Base-by-base conservation (phyloP, 1,140 invertebrate species). In the Calliopsis andreniformis region DNA sequence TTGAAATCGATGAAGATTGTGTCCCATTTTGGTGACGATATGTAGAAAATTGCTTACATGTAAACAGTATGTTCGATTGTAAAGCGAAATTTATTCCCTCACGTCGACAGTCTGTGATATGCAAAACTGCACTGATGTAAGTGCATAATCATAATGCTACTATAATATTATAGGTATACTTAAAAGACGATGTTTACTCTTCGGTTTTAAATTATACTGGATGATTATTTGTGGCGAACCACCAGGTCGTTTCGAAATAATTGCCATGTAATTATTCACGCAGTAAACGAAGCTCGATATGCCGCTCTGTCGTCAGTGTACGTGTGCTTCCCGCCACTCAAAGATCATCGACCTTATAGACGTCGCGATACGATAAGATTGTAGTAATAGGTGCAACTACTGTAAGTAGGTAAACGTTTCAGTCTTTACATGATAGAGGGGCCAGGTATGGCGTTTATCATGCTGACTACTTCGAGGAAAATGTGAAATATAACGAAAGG, bases 311-410 rank as follows among this genome's bases (percentile, higher is more conserved):
- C 43, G 47, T 7, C 47, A 25, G 51, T 12, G 28, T 28, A 56
- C 39, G 62, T 75, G 42, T 45, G 51, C 51, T 32, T 56, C 28
- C 18, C 42, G 71, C 67, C 51, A 75, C 67, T 75, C 51, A 67
- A 75, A 67, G 71, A 75, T 75, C 71, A 67, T 75, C 71, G 71
- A 75, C 71, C 71, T 75, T 75, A 75, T 75, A 75, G 71, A 56
- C 71, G 71, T 75, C 62, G 39, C 62, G 71, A 75, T 75, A 67
- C 51, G 71, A 75, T 75, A 75, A 75, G 71, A 67, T 75, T 75
- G 67, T 75, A 75, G 62, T 64, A 75, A 75, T 75, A 75, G 71
- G 71, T 67, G 67, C 39, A 55, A 73, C 71, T 67, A 47, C 62
- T 35, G 61, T 66, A 75, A 75, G 62, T 75, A 75, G 71, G 71